Base-by-base conservation (phyloP, 2,888 invertebrate genomes). In the Nyleta sp. region DNA sequence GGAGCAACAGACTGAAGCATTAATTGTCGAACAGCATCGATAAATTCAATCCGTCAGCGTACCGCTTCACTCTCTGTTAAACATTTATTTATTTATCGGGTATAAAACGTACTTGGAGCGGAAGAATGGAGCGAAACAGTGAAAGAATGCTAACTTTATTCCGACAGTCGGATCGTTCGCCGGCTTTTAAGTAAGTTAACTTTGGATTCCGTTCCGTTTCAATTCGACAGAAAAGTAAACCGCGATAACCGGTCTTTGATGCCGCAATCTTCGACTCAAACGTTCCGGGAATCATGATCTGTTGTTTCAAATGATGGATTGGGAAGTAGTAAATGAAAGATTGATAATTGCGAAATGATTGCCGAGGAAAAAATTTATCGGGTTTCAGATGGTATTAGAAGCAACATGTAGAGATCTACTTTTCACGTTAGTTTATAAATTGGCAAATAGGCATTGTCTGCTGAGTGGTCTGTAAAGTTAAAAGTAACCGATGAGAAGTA, bases 171-270 rank as follows among this genome's bases (percentile, higher is more conserved):
- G 62, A 78, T 77, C 65, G 78, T 73, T 77, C 62, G 62, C 65
- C 48, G 50, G 74, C 76, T 81, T 80, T 81, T 74, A 67, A 76
- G 80, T 77, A 80, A 75, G 77, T 80, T 82, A 80, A 80, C 78
- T 75, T 71, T 68, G 68, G 55, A 53, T 68, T 64, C 48, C 53
- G n/a, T 55, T 53, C 57, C 48, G 59, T 40, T 68, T 40, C 65
- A 48, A 55, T 59, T 48, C 50, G 24, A 53, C 24, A 48, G 59
- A 70, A 20, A 55, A 11, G 33, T 33, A 33, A 55, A 55, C 17
- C 17, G 38, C 20, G 33, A 55, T 22, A 59, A 44, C 40, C 20
- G 33, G 22, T 52, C 24, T 33, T 24, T 24, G 24, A 24, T 24
- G 24, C n/a, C n/a, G n/a, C 24, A 20, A 46, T 62, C 22, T 28